Evolutionary conservation across 1,140 invertebrate genomes (phyloP), one percentile per base, ranked within the genome.

Genomic region (Meloidogyne hapla): DNA sequence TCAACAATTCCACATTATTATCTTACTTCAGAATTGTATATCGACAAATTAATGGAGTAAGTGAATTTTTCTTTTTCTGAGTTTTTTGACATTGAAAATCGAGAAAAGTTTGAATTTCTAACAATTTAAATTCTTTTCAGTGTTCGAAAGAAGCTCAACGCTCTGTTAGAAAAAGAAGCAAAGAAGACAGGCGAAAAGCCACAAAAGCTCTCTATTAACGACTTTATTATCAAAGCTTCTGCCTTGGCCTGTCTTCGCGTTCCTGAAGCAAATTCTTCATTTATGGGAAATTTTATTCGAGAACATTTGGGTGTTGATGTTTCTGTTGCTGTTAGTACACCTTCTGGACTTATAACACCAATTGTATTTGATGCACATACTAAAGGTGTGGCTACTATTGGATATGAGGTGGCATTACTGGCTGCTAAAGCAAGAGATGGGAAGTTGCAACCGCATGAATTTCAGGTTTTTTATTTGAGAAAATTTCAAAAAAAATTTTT

Each of bases 1-100:
- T 88, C 91, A 85, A 91, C 90, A 38, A 95, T 99, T 87, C 97
- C 97, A 28, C 96, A 99, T 89, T 99, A 98, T 89, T 98, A 98
- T 88, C 89, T 98, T 0, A 92, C 92, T 0, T 90, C 92, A 38
- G 94, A 98, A 76, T 90, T 96, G 48, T 91, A 92, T 84, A 91
- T 98, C 83, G 94, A 98, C 84, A 91, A 91, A 80, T 88, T 90
- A 69, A 88, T 92, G 75, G 88, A 89, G 85, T 90, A 87, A 71
- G 33, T 33, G 4, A 1, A 79, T 74, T 78, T 68, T 80, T 40
- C 12, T 15, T n/a, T 33, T 66, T 1, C 2, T 1, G 26, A 38
- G 4, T 15, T 76, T 25, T 1, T 77, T 73, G n/a, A n/a, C 28
- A 76, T 33, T 33, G 9, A 0, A 33, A 1, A 8, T 33, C 1